phyloP scores from a whole-genome alignment of 2,797 vertebrate genomes.

The Rhabdomys pumilio region DNA sequence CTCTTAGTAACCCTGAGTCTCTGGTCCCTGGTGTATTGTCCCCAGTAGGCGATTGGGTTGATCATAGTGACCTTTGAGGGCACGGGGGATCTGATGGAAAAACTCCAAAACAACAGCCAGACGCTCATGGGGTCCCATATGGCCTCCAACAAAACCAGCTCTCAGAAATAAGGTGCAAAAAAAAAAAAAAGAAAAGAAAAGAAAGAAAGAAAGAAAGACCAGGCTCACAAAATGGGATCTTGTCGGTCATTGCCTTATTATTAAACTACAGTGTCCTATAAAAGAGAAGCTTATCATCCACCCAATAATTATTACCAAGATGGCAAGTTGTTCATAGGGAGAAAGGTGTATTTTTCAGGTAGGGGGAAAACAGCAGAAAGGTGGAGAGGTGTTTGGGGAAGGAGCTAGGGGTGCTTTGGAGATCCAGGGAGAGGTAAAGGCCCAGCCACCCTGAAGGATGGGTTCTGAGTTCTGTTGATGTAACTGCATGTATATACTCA shows the following conservation, averaged over 20 bases:
- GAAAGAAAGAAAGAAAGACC: neutral
- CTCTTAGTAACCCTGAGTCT: neutral
- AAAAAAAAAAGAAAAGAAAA: neutral
- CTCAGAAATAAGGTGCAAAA: neutral
- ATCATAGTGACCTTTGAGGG: neutral
- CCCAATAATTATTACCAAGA: neutral
- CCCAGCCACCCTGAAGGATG: neutral
- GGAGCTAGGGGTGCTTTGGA: neutral
- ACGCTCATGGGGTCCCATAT: fast-evolving
- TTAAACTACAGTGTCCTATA: conserved; percentile 13
- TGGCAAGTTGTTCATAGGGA: fast-evolving
- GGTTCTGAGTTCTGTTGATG: neutral
- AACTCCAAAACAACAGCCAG: neutral
- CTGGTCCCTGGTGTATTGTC: neutral
- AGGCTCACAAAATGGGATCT: neutral
- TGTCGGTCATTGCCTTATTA: conserved; percentile 20
- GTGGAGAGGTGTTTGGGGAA: fast-evolving
- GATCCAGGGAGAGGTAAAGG: neutral
- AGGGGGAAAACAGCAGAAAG: neutral
- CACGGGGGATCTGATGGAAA: neutral
- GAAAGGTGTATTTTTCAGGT: neutral
- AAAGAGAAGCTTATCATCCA: neutral
- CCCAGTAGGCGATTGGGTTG: neutral
- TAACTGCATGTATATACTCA: neutral
- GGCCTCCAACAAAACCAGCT: neutral